Conservation (phyloP, 1,140 invertebrate genomes). For the Marisa cornuarietis region DNA sequence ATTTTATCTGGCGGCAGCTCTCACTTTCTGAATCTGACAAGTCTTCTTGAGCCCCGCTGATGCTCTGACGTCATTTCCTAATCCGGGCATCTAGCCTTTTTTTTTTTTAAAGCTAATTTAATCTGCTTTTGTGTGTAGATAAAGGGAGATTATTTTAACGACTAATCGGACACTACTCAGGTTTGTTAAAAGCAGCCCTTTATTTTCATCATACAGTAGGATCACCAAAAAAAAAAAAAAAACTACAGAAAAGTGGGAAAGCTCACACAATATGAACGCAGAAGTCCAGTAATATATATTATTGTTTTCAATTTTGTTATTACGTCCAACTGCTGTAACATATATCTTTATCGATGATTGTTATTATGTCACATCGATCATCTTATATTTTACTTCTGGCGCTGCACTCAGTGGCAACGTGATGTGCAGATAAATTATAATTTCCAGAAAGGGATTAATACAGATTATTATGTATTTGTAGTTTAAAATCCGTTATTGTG, state of each 20-base stretch:
- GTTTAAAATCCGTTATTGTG: too few relatives aligned
- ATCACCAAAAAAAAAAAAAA: not conserved
- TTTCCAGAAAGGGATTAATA: too few relatives aligned
- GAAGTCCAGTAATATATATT: not conserved
- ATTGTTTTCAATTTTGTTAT: too few relatives aligned
- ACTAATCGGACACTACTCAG: not conserved
- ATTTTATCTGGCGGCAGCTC: not conserved
- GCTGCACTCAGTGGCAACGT: too few relatives aligned
- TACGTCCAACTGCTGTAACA: not conserved
- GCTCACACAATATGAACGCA: too few relatives aligned
- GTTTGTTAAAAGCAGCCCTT: not conserved
- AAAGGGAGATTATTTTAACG: not conserved
- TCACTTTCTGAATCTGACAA: conserved; percentile 14
- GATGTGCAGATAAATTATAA: too few relatives aligned
- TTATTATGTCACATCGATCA: too few relatives aligned
- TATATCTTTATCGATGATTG: too few relatives aligned
- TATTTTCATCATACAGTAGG: not conserved
- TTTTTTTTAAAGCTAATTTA: not conserved
- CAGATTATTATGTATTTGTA: too few relatives aligned
- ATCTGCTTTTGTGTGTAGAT: too few relatives aligned
- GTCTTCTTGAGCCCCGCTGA: not conserved
- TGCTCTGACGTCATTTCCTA: conserved; percentile 36
- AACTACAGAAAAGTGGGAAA: not conserved
- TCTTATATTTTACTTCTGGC: too few relatives aligned
- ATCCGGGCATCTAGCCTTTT: conserved; percentile 25